A percentile compares a stretch with the other conserved stretches of the same genome.
These are phyloP conservation scores for Cyrtodaria siliqua DNA, from an alignment of 2,888 invertebrate species.

Conservation along the genomic window DNA sequence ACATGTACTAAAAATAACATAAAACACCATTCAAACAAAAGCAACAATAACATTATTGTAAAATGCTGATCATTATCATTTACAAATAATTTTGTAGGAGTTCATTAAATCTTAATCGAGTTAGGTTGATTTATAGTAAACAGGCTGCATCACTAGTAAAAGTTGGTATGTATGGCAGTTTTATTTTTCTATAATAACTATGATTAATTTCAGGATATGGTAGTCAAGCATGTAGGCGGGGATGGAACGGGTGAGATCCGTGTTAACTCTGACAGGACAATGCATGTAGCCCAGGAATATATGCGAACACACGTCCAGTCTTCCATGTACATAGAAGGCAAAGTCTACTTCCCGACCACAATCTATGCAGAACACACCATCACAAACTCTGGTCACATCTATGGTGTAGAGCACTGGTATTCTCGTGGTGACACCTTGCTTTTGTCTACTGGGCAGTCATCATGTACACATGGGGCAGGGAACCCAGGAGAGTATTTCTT, in stretches of 20 bases:
- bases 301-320: conserved; percentile 63
- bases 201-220: conserved; percentile 38
- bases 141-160: too few species aligned
- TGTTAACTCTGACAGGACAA: conserved; percentile 36
- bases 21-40: too few species aligned
- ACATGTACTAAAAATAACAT: too few species aligned
- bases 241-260: conserved; percentile 68
- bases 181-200: too few species aligned
- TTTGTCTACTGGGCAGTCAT: conserved; percentile 56
- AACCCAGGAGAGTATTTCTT: conserved; percentile 58
- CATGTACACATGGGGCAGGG: conserved; percentile 30
- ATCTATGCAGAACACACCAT: conserved; percentile 63
- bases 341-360: conserved; percentile 58
- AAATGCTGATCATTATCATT: too few species aligned
- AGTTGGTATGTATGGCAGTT: too few species aligned
- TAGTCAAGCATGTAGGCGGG: conserved; percentile 61
- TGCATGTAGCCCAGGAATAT: conserved; percentile 54
- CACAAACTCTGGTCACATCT: conserved; percentile 55
- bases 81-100: too few species aligned
- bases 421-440: conserved; percentile 59
- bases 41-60: too few species aligned
- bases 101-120: too few species aligned
- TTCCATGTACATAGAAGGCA: conserved; percentile 51
- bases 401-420: conserved; percentile 70
- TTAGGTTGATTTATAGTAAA: too few species aligned